phyloP scores from a whole-genome alignment of 2,888 invertebrate species.

The Mimas tiliae region DNA sequence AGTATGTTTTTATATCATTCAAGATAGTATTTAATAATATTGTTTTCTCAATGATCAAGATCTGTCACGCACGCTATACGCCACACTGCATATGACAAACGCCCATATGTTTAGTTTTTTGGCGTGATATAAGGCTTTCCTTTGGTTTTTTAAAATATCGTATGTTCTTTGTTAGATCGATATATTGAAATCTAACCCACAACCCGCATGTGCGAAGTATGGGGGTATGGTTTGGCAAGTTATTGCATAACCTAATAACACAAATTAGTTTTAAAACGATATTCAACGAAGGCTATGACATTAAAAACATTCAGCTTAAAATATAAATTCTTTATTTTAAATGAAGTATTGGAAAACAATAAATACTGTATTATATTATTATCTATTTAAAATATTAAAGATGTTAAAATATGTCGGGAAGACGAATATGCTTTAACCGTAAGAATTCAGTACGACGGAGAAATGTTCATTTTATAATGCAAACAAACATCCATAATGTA shows the following conservation, averaged over 20 bases:
- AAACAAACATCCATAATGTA: background rate
- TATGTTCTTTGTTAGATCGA: conserved; percentile 46
- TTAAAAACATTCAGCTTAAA: background rate
- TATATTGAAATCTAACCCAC: conserved; percentile 47
- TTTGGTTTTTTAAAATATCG: conserved; percentile 42
- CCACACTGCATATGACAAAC: conserved; percentile 34
- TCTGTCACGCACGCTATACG: conserved; percentile 28
- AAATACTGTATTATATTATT: too few relatives aligned
- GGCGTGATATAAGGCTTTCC: conserved; percentile 49
- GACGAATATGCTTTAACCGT: background rate
- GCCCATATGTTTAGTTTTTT: conserved; percentile 60
- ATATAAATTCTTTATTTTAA: background rate
- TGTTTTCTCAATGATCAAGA: conserved; percentile 36
- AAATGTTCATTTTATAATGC: conserved; percentile 12
- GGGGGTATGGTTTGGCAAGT: background rate
- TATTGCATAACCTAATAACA: conserved; percentile 12
- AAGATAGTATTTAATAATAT: background rate
- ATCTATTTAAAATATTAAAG: too few relatives aligned
- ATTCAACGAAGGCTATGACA: background rate
- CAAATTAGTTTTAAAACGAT: background rate
- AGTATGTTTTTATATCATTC: too few relatives aligned
- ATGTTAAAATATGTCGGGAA: too few relatives aligned
- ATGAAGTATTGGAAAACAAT: too few relatives aligned
- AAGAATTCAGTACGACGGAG: background rate
- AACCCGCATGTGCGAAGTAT: conserved; percentile 46